Base-by-base conservation (phyloP, 92 coral and sea anemone genomes). In the Phenganax stokvisi region DNA sequence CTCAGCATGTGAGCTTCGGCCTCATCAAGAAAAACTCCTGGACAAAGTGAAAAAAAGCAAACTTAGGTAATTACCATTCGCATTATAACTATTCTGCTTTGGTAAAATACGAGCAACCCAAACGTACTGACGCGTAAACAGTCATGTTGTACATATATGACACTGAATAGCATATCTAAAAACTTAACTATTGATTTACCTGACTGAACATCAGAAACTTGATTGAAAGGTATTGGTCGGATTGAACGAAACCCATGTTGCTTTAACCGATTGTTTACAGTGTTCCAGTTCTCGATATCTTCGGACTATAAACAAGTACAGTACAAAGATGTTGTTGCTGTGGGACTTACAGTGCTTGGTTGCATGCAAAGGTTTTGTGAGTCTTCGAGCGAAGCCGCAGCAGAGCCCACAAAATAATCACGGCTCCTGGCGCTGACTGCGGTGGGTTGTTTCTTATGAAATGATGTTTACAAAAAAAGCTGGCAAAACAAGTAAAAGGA, bases 181-280 rank as follows among this genome's bases (percentile, higher is more conserved):
- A 15, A 13, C 12, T 12, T n/a, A 13, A 27, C 56, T 54, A 17
- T 56, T 20, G 56, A 15, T 72, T 29, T 84, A 91, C 96, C 96
- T 89, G 89, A 83, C 51, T 90, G 97, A 52, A 85, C 75, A 62
- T 91, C 89, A 16, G 85, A 87, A 55, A 90, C 79, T 67, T 69
- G 83, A 68, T 69, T 84, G 8, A 88, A 84, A 59, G 98, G 93
- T 51, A 90, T 80, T 85, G 92, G 93, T 88, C 84, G 88, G 72
- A 94, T 89, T n/a, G 98, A 84, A 70, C 92, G 98, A 80, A 86
- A 90, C 6, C 98, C 98, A 88, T 94, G 98, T 76, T 94, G 94
- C 11, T 91, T 90, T 20, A 94, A 85, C 82, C 89, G 90, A 60
- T 85, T 86, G 82, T 94, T 94, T 63, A 94, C 89, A 44, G 84